Base-by-base conservation (phyloP, 2,888 invertebrate species). In the Theretra japonica region DNA sequence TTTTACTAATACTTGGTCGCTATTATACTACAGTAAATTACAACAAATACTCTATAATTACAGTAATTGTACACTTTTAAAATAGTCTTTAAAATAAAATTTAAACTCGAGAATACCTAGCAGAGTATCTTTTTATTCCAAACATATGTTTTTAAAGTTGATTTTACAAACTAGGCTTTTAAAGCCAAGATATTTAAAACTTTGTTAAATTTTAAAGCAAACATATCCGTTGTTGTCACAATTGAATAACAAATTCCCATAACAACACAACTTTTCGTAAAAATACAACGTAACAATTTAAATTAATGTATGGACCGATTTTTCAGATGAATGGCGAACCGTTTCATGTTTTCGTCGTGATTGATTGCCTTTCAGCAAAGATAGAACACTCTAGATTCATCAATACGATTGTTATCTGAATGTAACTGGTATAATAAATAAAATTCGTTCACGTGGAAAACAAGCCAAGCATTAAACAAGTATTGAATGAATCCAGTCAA, bases 401-500 rank as follows among this genome's bases (percentile, higher is more conserved):
- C 58, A 58, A 25, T 23, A 58, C 25, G 17, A 25, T 58, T 58
- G 25, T 58, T 25, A 58, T 58, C 25, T 21, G 23, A 4, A 15
- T 58, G 3, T 15, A 23, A 58, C 15, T 4, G 25, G 58, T 25
- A 58, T 58, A 17, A 17, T 15, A 53, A 58, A 58, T 28, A 58
- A 58, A 58, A 58, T 58, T 5, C 17, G 58, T 23, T 25, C 17
- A 25, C 58, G 15, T 25, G 58, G 2, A 58, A 58, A 23, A 23
- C 5, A 58, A 11, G 17, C 59, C 21, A 41, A 41, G 48, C 65
- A 5, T 17, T 28, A 59, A 65, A 23, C 41, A 65, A 65, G 48
- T 65, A 41, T 48, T 65, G 15, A 65, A 65, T 48, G 15, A 41
- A 65, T 48, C 48, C 48, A 48, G 65, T 48, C 21, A 41, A 65